Conservation (phyloP, 1,140 invertebrate genomes). For the Tetramorium simillimum region DNA sequence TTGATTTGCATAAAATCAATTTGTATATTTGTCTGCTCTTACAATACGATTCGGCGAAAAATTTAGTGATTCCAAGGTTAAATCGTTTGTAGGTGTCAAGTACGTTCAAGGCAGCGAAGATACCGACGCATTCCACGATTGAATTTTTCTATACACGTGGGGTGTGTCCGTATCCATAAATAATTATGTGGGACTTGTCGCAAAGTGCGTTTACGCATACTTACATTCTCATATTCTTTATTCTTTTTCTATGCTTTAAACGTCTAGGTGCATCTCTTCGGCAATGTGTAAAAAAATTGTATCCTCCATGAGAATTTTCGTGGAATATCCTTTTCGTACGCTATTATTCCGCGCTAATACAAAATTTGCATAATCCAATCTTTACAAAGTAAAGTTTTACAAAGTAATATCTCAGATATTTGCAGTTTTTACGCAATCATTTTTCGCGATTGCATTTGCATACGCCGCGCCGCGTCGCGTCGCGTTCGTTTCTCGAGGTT, state of each 20-base stretch:
- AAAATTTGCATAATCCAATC: constrained; percentile 58
- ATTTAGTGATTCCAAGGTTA: background rate
- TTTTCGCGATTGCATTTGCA: constrained; percentile 11
- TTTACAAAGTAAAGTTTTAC: background rate
- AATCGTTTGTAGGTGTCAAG: constrained; percentile 60
- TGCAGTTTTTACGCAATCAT: background rate
- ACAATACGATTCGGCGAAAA: background rate
- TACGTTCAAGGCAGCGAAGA: constrained; percentile 77
- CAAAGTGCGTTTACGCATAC: background rate
- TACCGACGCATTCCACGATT: constrained; percentile 74
- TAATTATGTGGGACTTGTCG: constrained; percentile 67
- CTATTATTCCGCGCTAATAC: background rate
- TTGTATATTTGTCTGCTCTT: background rate
- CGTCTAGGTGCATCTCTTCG: background rate
- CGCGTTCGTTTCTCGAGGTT: background rate
- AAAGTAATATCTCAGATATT: background rate
- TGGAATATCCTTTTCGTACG: background rate
- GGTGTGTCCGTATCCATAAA: constrained; percentile 77
- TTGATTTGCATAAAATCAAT: background rate
- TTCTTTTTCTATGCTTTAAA: constrained; percentile 8
- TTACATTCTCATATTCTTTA: background rate
- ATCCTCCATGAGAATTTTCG: background rate
- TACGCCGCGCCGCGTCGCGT: too few species aligned
- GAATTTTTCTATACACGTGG: constrained; percentile 74
- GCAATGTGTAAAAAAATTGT: constrained; percentile 39